A percentile compares a stretch with the other conserved stretches of the same genome.
phyloP scores from a whole-genome alignment of 2,113 vertebrate genomes.

The Eudyptes chrysolophus region DNA sequence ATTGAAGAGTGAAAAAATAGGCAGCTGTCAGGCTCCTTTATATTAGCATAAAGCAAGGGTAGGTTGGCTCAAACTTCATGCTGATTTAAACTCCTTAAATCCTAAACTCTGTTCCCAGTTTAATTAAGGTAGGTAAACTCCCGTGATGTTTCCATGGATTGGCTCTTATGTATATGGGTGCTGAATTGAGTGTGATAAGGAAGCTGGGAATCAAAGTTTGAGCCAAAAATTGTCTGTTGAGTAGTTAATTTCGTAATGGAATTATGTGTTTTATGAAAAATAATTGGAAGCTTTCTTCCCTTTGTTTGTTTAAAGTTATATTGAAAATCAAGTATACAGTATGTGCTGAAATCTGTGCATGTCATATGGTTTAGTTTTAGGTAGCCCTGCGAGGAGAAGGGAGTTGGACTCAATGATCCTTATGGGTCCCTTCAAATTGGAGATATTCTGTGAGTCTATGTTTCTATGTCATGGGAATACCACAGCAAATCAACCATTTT shows the following conservation, averaged over 20 bases:
- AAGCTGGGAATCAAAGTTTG: not conserved
- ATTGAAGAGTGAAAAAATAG: not conserved
- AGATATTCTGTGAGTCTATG: not conserved
- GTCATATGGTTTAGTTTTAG: not conserved
- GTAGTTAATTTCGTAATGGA: not conserved
- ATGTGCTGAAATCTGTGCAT: not conserved
- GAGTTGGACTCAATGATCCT: not conserved
- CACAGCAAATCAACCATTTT: not conserved
- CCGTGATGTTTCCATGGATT: not conserved
- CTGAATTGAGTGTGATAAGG: fast-evolving
- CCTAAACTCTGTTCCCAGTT: not conserved
- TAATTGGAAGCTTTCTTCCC: not conserved
- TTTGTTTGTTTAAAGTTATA: not conserved
- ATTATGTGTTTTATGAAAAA: not conserved
- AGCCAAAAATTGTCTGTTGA: not conserved
- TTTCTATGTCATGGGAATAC: not conserved
- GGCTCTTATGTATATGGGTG: fast-evolving
- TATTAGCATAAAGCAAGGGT: not conserved
- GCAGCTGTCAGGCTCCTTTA: not conserved
- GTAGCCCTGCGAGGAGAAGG: not conserved
- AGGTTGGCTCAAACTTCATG: not conserved
- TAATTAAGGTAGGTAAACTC: not conserved
- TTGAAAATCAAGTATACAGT: not conserved
- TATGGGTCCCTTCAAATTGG: not conserved
- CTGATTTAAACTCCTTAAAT: not conserved